Conservation (phyloP, 2,888 invertebrate species). For the Diabrotica balteata region DNA sequence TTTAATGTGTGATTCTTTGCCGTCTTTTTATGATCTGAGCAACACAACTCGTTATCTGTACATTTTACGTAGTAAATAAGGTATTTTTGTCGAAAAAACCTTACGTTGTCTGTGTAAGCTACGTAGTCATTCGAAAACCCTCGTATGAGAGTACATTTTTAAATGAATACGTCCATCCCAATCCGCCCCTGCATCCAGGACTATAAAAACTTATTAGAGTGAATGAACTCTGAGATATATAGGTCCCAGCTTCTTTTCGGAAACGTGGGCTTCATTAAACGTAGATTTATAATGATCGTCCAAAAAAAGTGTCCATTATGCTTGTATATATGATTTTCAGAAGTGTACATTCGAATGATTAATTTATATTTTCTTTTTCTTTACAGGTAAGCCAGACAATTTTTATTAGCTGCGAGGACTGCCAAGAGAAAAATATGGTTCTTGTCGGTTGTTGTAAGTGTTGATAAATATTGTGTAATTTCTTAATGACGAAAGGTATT, state of each 20-base stretch:
- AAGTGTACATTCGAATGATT: slow-evolving; percentile 10
- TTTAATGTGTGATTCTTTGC: no score
- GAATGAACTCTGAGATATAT: slow-evolving; percentile 32
- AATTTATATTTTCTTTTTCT: slow-evolving; percentile 24
- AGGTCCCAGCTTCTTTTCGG: slow-evolving; percentile 19
- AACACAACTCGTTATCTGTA: no score
- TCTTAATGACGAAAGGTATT: no score
- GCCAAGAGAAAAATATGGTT: no score
- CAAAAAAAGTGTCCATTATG: slow-evolving; percentile 20
- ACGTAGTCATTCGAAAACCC: no score
- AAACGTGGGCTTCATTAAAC: slow-evolving; percentile 28
- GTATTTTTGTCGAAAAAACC: not conserved
- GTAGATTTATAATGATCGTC: slow-evolving; percentile 25
- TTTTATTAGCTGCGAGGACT: no score
- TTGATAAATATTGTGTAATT: no score
- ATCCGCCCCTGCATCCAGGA: slow-evolving; percentile 3
- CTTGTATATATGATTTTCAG: slow-evolving; percentile 14
- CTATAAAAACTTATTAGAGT: slow-evolving; percentile 24
- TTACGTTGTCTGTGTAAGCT: not conserved
- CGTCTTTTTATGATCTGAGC: no score
- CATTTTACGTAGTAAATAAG: not conserved
- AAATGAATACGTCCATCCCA: slow-evolving; percentile 13
- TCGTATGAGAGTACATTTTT: slow-evolving; percentile 1
- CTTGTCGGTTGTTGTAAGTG: no score
- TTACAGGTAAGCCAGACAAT: slow-evolving; percentile 26